Base-by-base conservation (phyloP, 2,797 vertebrate genomes). In the Adrianichthys oophorus region DNA sequence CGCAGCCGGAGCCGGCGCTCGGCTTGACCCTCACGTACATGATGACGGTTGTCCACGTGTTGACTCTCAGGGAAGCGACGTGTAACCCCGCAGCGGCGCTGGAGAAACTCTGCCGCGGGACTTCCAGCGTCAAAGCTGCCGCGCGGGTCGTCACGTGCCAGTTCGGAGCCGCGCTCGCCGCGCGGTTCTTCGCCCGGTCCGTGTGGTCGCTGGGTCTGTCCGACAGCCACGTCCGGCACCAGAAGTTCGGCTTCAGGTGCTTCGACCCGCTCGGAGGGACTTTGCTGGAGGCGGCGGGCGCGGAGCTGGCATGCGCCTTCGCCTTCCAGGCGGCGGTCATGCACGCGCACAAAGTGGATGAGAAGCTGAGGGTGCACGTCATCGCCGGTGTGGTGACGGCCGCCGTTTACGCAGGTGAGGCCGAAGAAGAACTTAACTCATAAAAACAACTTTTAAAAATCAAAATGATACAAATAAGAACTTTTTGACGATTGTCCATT, bases 231-330 rank as follows among this genome's bases (percentile, higher is more conserved):
- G 1, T 45, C 0, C 54, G 24, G 46, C 87, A 89, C 70, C 67
- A 21, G 46, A 66, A 47, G 56, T 76, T 79, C 12, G 85, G 65
- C 15, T 87, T 65, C 59, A 43, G 63, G 0, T 90, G 89, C 41
- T 80, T 80, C 60, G 72, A 82, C 76, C 92, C 93, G 4, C 84
- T 95, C 37, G 89, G 90, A 0, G 90, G 91, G 4, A 86, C 92
- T 0, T 12, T 91, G 59, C 0, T 62, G 62, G 89, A 93, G 63
- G 94, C 93, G 0, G 88, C 92, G 23, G 84, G 87, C 48, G 89
- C 86, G 5, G 95, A 96, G 56, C 76, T 93, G 54, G 64, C 80
- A 13, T 94, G 94, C 59, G 91, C 93, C 0, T 93, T 93, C 51
- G 41, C 84, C 1, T 68, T 94, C 55, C 93, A 95, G 57, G 83